These are phyloP conservation scores for Lasioglossum vierecki DNA, from an alignment of 2,888 invertebrate species.

Conservation along the genomic window DNA sequence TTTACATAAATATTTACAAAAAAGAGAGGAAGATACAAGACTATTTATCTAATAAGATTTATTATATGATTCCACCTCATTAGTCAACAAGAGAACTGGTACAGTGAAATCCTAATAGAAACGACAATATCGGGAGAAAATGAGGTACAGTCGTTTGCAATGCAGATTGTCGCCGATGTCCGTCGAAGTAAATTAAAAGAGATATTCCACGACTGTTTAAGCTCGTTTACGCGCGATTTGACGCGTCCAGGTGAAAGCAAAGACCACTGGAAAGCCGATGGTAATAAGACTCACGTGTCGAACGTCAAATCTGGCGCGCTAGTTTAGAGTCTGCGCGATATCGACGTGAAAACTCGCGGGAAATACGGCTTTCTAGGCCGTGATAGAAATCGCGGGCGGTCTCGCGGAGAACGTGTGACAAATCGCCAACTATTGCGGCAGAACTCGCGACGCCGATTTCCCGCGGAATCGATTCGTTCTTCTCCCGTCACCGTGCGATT, in stretches of 20 bases:
- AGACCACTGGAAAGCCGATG: slow-evolving; percentile 25
- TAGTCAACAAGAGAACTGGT: neutral
- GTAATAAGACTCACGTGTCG: slow-evolving; percentile 38
- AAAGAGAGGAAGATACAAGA: too few relatives aligned
- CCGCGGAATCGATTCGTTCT: slow-evolving; percentile 19
- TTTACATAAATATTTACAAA: too few relatives aligned
- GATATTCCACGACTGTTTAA: neutral
- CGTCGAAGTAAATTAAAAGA: neutral
- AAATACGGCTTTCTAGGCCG: slow-evolving; percentile 57
- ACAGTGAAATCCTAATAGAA: neutral
- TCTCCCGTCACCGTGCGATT: slow-evolving; percentile 5
- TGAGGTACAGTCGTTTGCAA: neutral
- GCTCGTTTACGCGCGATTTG: neutral
- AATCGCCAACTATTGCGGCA: slow-evolving; percentile 10
- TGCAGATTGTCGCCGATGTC: neutral
- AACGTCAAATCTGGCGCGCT: slow-evolving; percentile 30
- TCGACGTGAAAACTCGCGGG: slow-evolving; percentile 24
- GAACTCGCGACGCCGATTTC: slow-evolving; percentile 13
- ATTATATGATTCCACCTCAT: neutral
- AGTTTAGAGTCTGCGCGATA: slow-evolving; percentile 27
- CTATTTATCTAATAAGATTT: too few relatives aligned
- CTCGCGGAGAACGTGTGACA: slow-evolving; percentile 9
- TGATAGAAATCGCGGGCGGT: slow-evolving; percentile 55
- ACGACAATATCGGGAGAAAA: neutral
- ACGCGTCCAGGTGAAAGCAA: slow-evolving; percentile 47